Evolutionary conservation across 2,113 vertebrate species (phyloP), one percentile per base, ranked within the genome.

Genomic region (Columbina picui): DNA sequence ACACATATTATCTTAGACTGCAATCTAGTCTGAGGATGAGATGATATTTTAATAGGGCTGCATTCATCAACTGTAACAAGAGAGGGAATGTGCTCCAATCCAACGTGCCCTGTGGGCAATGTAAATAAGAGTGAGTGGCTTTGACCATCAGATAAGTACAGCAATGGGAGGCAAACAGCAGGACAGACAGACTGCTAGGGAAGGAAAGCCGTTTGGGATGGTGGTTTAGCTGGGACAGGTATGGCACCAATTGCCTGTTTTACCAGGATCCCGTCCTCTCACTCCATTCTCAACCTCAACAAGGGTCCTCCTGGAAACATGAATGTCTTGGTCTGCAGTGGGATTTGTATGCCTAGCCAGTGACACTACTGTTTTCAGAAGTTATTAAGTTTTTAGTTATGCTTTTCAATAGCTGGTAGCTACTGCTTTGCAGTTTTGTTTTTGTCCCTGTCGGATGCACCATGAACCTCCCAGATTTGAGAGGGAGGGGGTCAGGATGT

Each of bases 41-140:
- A 95, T 89, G 91, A 87, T 94, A 96, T 96, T 97, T 97, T 96
- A 97, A 97, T 95, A 95, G 93, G 92, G 69, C 92, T 95, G 87
- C 94, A 90, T 96, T 96, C 89, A 93, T 93, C 89, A 96, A 16
- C 82, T 76, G 79, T 87, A 97, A 94, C 93, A 84, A 94, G 94
- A 88, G 79, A 91, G 89, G 94, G 91, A 95, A 95, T 74, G 80
- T 81, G 92, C 92, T 96, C 93, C 49, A 61, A 87, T 81, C 92
- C 90, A 89, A 75, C 86, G 36, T 45, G 76, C 94, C 93, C 95
- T 64, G n/a, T 81, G 86, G 96, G 96, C 89, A 96, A 87, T 71
- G 92, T 78, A 93, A 96, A 87, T 81, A 87, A 53, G 52, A 94
- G 43, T 22, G 71, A 86, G 94, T 39, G 92, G 87, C 90, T 94